Conservation (phyloP, 2,888 invertebrate genomes). For the Yponomeuta sedellus region DNA sequence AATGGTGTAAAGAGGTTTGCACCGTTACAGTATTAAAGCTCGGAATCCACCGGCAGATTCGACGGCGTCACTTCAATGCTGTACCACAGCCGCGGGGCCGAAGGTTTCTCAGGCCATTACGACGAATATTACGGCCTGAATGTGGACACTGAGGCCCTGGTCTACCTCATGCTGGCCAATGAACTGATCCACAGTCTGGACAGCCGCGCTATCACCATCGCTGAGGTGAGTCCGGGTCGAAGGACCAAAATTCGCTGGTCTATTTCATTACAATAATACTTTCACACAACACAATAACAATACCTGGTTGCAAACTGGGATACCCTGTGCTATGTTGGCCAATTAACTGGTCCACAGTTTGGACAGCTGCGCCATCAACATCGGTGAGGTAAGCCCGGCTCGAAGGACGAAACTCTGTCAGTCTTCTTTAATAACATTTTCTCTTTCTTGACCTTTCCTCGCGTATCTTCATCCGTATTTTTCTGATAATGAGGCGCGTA, state of each 20-base stretch:
- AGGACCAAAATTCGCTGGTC: background rate
- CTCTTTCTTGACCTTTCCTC: too few relatives aligned
- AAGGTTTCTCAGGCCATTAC: slow-evolving; percentile 95
- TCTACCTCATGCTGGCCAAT: slow-evolving; percentile 97
- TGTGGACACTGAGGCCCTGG: slow-evolving; percentile 96
- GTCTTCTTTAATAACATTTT: too few relatives aligned
- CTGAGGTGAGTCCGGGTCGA: slow-evolving; percentile 80
- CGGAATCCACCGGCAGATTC: slow-evolving; percentile 77
- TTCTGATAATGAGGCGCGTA: too few relatives aligned
- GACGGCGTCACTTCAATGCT: slow-evolving; percentile 99
- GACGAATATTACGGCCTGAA: slow-evolving; percentile 98
- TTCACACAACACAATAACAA: too few relatives aligned
- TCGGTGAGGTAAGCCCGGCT: slow-evolving; percentile 86
- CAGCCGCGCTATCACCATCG: slow-evolving; percentile 91
- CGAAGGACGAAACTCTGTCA: background rate
- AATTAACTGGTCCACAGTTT: slow-evolving; percentile 91
- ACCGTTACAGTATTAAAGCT: background rate
- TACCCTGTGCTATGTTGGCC: slow-evolving; percentile 81
- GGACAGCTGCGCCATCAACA: slow-evolving; percentile 88
- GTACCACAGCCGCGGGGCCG: slow-evolving; percentile 97
- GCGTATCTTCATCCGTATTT: too few relatives aligned
- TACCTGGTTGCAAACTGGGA: too few relatives aligned
- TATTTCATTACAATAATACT: too few relatives aligned
- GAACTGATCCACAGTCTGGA: slow-evolving; percentile 88
- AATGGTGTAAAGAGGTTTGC: too few relatives aligned